Base-by-base conservation (phyloP, 2,888 invertebrate species). In the Axea sp. region DNA sequence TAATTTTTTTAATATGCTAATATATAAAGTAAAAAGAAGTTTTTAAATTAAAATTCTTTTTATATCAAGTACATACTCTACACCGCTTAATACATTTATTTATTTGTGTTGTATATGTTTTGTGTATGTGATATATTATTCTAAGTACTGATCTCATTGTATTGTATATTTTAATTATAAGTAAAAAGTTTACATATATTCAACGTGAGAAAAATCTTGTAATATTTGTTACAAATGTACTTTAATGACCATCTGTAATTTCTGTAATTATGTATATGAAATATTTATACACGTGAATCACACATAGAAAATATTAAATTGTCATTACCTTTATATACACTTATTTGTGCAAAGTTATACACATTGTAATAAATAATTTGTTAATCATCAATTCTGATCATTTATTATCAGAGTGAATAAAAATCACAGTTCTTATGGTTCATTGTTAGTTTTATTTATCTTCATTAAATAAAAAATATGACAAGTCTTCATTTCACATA, bases 391-490 rank as follows among this genome's bases (percentile, higher is more conserved):
- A n/a, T n/a, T n/a, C n/a, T n/a, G n/a, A n/a, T n/a, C n/a, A n/a
- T n/a, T n/a, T n/a, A n/a, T n/a, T n/a, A n/a, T n/a, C n/a, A n/a
- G n/a, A 19, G 4, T 5, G 14, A 51, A 51, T 35, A 35, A 51
- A 51, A 1, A 7, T 24, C 5, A 22, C n/a, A 6, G 3, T 35
- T 37, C 3, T 12, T 35, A 35, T 24, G 15, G 3, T 31, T 35
- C 22, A 24, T 24, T 7, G 28, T 30, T 43, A 22, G 8, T 49
- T 39, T 37, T 17, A 17, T 33, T 45, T 43, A 11, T 37, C 17
- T 9, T 7, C 9, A n/a, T 47, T 57, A 67, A 65, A 45, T 53
- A 49, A 53, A 57, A 57, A 49, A 67, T 47, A 28, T 57, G 39
- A 57, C 31, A 55, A 55, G 17, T 15, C 15, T 55, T 55, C 6